A percentile compares a stretch with the other conserved stretches of the same genome.
phyloP scores from a whole-genome alignment of 1,140 invertebrate species.

The Cepaea nemoralis region DNA sequence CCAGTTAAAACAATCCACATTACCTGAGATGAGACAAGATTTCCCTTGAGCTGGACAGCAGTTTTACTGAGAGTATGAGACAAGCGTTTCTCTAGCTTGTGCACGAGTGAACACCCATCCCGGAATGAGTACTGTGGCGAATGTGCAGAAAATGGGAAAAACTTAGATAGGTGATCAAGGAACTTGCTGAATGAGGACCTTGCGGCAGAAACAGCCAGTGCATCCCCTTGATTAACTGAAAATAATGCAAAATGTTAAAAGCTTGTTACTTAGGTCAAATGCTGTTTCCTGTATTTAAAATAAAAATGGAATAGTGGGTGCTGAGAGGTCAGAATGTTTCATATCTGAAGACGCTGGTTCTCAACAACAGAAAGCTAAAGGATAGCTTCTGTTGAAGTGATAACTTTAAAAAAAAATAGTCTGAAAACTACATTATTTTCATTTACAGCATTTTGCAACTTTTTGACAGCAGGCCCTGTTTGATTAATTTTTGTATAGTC shows the following conservation, averaged over 20 bases:
- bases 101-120: constrained; percentile 58
- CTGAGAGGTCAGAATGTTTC: too few species aligned
- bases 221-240: constrained; percentile 55
- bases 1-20: background rate
- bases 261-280: background rate
- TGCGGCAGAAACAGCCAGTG: constrained; percentile 59
- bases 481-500: too few species aligned
- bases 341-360: too few species aligned
- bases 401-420: too few species aligned
- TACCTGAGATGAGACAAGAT: constrained; percentile 55
- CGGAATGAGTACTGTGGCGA: constrained; percentile 50
- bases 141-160: constrained; percentile 54
- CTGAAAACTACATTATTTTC: too few species aligned
- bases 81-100: constrained; percentile 54
- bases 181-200: constrained; percentile 62
- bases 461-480: too few species aligned
- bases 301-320: too few species aligned
- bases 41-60: constrained; percentile 49
- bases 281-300: background rate
- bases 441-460: too few species aligned
- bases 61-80: constrained; percentile 43
- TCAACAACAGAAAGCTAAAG: too few species aligned
- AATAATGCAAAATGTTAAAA: background rate
- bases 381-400: too few species aligned
- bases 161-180: constrained; percentile 56